phyloP scores from a whole-genome alignment of 2,113 vertebrate species.

The Chlamydotis undulata region DNA sequence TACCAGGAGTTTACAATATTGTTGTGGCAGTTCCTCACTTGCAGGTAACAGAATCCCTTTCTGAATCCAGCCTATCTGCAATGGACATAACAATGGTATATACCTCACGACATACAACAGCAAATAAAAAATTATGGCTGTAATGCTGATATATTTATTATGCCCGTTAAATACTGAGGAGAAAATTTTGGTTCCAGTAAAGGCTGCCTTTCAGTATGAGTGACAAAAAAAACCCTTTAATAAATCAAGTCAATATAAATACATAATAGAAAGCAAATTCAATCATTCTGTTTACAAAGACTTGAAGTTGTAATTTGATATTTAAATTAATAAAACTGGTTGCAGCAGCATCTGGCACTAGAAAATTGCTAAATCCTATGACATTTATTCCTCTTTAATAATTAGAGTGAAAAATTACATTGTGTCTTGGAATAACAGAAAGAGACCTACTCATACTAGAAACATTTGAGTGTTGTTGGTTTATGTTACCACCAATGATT shows the following conservation, averaged over 20 bases:
- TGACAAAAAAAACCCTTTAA: neutral
- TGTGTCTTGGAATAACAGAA: neutral
- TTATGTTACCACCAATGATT: neutral
- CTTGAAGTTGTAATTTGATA: neutral
- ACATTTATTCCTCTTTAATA: neutral
- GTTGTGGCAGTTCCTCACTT: neutral
- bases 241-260: neutral
- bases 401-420: neutral
- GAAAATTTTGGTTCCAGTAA: neutral
- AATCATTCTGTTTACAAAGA: neutral
- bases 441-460: neutral
- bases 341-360: neutral
- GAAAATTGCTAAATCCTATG: neutral
- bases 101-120: neutral
- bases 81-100: neutral
- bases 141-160: neutral
- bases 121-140: neutral
- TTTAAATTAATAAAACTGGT: neutral
- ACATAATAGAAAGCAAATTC: neutral
- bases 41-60: neutral
- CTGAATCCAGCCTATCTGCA: neutral
- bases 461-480: neutral
- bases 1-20: neutral
- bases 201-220: neutral
- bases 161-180: neutral